phyloP scores from a whole-genome alignment of 2,888 invertebrate species.

The Brachylomia viminalis region DNA sequence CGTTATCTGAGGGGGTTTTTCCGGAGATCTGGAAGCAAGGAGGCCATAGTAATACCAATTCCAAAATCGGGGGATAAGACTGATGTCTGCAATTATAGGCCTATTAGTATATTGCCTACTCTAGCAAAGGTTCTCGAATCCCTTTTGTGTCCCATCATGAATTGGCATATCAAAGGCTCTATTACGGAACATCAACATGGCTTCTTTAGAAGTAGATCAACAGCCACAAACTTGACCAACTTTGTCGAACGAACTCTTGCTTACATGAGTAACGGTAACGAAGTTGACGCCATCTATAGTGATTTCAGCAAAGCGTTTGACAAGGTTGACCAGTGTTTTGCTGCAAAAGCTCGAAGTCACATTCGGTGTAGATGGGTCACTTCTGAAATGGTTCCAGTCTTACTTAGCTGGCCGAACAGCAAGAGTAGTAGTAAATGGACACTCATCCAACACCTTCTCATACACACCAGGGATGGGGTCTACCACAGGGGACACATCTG shows the following conservation, averaged over 20 bases:
- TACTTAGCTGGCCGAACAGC: too few relatives aligned
- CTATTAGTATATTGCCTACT: slow-evolving; percentile 1
- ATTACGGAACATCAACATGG: background rate
- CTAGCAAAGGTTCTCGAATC: background rate
- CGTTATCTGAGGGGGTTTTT: background rate
- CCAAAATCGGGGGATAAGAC: background rate
- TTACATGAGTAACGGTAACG: background rate
- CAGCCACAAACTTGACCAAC: slow-evolving; percentile 10
- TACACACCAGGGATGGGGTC: too few relatives aligned
- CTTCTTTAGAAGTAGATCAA: background rate
- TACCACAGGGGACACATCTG: too few relatives aligned
- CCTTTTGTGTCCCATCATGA: background rate
- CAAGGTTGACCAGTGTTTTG: too few relatives aligned
- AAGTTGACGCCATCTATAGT: too few relatives aligned
- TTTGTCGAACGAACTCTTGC: background rate
- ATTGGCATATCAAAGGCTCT: background rate
- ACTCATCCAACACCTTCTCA: too few relatives aligned
- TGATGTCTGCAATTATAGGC: slow-evolving; percentile 1
- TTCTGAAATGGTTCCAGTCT: too few relatives aligned
- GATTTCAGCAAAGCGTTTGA: too few relatives aligned
- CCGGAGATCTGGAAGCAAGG: too few relatives aligned
- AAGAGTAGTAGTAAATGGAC: too few relatives aligned
- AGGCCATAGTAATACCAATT: slow-evolving; percentile 1
- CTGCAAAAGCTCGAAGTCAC: too few relatives aligned
- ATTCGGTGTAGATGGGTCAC: too few relatives aligned